These are phyloP conservation scores for Nemotelus nigrinus DNA, from an alignment of 2,888 invertebrate genomes.

Conservation along the genomic window DNA sequence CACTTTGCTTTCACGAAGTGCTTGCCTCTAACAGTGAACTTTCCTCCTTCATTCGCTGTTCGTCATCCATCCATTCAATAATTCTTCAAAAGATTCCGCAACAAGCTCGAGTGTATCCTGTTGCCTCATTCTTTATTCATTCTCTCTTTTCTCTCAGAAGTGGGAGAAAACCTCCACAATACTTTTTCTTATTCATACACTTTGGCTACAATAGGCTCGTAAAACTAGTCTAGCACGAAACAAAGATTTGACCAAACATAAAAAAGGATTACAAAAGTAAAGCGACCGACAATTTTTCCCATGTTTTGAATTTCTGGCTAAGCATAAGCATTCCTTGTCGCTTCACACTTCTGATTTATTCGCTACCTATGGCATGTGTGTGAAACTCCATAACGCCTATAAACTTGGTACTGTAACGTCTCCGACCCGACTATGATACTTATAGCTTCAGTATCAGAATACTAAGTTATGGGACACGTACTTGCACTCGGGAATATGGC, in stretches of 20 bases:
- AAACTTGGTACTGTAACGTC: too few relatives aligned
- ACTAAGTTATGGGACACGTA: too few relatives aligned
- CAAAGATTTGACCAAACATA: background rate
- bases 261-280: background rate
- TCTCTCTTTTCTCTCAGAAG: conserved; percentile 4
- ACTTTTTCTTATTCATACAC: background rate
- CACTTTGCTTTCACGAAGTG: background rate
- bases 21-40: background rate
- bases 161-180: conserved; percentile 3
- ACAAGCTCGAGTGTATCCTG: conserved; percentile 22
- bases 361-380: too few relatives aligned
- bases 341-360: too few relatives aligned
- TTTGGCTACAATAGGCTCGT: background rate
- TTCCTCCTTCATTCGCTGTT: background rate
- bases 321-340: too few relatives aligned
- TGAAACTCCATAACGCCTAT: too few relatives aligned
- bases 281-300: background rate
- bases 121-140: conserved; percentile 33
- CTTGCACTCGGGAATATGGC: too few relatives aligned
- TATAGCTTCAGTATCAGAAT: too few relatives aligned
- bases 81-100: background rate
- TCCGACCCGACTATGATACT: too few relatives aligned
- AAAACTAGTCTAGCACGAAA: background rate
- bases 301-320: background rate
- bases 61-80: background rate